These are phyloP conservation scores for Drosophila santomea DNA, from an alignment of 1,140 invertebrate genomes.

Conservation along the genomic window DNA sequence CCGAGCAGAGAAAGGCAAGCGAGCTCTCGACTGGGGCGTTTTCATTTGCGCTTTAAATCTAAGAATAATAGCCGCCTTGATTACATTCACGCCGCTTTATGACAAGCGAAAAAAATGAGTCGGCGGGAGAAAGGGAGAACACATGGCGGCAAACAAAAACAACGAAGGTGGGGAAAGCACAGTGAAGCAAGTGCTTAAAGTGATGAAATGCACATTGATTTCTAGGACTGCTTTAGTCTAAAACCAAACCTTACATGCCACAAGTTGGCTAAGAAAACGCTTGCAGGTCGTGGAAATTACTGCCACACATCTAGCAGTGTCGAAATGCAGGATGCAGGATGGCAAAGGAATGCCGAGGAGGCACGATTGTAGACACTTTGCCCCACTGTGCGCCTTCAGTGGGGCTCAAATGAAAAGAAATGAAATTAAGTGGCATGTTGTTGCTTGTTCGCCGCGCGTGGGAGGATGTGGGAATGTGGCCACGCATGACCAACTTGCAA, in stretches of 20 bases:
- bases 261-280: no score
- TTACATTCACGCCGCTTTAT: conserved; percentile 81
- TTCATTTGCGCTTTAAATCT: conserved; percentile 82
- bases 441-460: conserved; percentile 21
- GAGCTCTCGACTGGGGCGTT: conserved; percentile 33
- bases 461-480: conserved; percentile 28
- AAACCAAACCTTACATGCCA: no score
- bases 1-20: conserved; percentile 16
- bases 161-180: conserved; percentile 19
- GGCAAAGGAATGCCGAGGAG: no score
- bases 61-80: conserved; percentile 81
- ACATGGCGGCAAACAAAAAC: conserved; percentile 16
- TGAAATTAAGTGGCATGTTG: conserved; percentile 77
- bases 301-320: no score
- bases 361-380: neutral
- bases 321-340: no score
- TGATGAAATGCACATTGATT: no score
- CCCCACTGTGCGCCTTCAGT: conserved; percentile 44
- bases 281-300: no score
- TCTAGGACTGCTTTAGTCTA: no score
- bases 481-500: conserved; percentile 50
- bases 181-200: neutral
- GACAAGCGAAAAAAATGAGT: conserved; percentile 57
- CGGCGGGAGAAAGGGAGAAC: neutral
- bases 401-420: conserved; percentile 66